A percentile compares a stretch with the other conserved stretches of the same genome.
phyloP scores from a whole-genome alignment of 2,113 vertebrate genomes.

The Bufo gargarizans region DNA sequence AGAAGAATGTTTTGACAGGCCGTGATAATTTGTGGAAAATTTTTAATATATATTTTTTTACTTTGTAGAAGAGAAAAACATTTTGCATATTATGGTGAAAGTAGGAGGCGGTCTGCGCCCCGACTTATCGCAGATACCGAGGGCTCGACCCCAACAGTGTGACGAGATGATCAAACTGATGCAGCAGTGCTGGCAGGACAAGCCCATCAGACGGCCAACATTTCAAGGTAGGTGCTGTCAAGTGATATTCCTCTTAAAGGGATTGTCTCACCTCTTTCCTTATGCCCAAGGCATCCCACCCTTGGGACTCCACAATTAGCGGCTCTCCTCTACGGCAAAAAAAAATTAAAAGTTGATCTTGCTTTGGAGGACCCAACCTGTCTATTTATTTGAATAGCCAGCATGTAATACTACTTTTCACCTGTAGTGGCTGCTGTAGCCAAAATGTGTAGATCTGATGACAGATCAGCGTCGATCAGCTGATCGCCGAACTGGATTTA shows the following conservation, averaged over 20 bases:
- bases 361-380: neutral
- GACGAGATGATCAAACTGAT: slow-evolving; percentile 85
- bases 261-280: too few species aligned
- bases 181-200: slow-evolving; percentile 89
- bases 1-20: neutral
- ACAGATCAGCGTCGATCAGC: neutral
- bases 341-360: neutral
- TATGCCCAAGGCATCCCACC: too few species aligned
- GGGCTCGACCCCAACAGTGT: slow-evolving; percentile 84
- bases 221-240: slow-evolving; percentile 84
- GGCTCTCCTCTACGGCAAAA: too few species aligned
- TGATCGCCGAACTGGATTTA: too few species aligned
- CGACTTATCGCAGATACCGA: slow-evolving; percentile 82
- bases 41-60: neutral
- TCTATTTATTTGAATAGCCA: neutral
- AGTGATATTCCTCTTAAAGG: too few species aligned
- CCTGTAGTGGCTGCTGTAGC: neutral
- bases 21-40: neutral
- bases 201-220: slow-evolving; percentile 83
- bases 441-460: neutral
- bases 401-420: neutral
- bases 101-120: slow-evolving; percentile 94
- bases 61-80: slow-evolving; percentile 90
- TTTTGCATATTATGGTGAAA: slow-evolving; percentile 97
- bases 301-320: too few species aligned